Conservation (phyloP, 2,888 invertebrate genomes). For the Microdon myrmicae region DNA sequence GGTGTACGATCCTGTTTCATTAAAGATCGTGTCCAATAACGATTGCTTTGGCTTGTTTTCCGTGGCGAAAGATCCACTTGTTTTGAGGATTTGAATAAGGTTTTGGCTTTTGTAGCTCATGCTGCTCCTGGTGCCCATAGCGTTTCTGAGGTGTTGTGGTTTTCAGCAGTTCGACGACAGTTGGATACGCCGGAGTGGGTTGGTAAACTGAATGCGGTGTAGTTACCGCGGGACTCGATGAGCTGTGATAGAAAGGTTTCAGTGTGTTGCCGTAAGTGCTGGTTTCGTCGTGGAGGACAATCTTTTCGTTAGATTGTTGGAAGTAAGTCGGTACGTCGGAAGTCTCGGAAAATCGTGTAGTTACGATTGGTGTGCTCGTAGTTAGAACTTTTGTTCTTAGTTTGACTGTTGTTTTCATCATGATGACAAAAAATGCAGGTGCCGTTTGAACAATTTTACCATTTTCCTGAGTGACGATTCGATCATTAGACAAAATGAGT, state of each 20-base stretch:
- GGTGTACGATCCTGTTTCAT: constrained; percentile 89
- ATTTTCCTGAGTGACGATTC: constrained; percentile 65
- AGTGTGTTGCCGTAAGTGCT: constrained; percentile 43
- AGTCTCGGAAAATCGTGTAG: constrained; percentile 55
- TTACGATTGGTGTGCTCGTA: constrained; percentile 47
- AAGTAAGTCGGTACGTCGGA: constrained; percentile 57
- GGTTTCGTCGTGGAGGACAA: constrained; percentile 57
- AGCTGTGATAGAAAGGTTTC: constrained; percentile 13
- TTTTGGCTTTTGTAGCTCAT: constrained; percentile 53
- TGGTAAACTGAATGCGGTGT: constrained; percentile 28
- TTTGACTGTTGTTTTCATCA: constrained; percentile 44
- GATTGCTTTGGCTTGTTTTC: constrained; percentile 85
- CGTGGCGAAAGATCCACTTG: constrained; percentile 83
- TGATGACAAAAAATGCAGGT: constrained; percentile 57
- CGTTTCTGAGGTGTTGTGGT: background rate
- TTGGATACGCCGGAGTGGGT: constrained; percentile 5
- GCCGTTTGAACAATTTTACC: constrained; percentile 68
- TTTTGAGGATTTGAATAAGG: constrained; percentile 73
- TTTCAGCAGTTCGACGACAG: background rate
- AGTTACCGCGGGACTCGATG: constrained; percentile 12
- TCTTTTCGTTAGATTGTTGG: constrained; percentile 56
- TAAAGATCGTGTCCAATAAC: constrained; percentile 82
- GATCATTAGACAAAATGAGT: constrained; percentile 62
- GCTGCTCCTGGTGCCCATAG: background rate
- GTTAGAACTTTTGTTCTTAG: constrained; percentile 51